Conservation (phyloP, 2,888 invertebrate genomes). For the Agriopis aurantiaria region DNA sequence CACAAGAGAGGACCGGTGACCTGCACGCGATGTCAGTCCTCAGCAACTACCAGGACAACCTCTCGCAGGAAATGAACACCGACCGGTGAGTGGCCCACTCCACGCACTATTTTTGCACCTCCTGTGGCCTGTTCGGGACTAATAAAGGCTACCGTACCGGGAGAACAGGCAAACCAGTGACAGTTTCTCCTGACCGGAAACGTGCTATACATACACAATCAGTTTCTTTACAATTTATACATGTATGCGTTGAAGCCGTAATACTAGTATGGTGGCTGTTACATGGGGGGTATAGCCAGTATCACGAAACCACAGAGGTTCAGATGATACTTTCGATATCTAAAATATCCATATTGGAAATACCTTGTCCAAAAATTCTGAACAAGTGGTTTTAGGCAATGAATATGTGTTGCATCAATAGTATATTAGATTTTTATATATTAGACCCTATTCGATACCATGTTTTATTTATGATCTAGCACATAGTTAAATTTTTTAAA, state of each 20-base stretch:
- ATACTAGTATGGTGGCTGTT: neutral
- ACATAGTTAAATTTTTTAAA: too few relatives aligned
- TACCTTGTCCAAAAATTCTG: too few relatives aligned
- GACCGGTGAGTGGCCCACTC: constrained; percentile 76
- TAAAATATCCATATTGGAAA: too few relatives aligned
- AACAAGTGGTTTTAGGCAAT: too few relatives aligned
- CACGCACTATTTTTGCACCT: neutral
- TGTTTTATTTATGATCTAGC: too few relatives aligned
- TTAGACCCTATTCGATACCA: too few relatives aligned
- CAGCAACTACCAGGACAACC: constrained; percentile 86
- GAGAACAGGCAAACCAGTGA: neutral
- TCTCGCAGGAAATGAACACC: constrained; percentile 87
- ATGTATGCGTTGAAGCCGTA: neutral
- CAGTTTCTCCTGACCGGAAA: neutral
- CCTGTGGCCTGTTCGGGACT: neutral
- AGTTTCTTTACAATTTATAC: neutral
- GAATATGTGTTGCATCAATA: too few relatives aligned
- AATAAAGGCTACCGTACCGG: neutral
- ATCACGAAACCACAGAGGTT: too few relatives aligned
- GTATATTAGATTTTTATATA: too few relatives aligned
- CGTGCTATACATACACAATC: neutral
- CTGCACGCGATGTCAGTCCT: constrained; percentile 87
- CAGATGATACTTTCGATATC: too few relatives aligned
- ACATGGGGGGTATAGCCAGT: too few relatives aligned
- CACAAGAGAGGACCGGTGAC: constrained; percentile 74